phyloP scores from a whole-genome alignment of 2,113 vertebrate genomes.

The Heliornis fulica region DNA sequence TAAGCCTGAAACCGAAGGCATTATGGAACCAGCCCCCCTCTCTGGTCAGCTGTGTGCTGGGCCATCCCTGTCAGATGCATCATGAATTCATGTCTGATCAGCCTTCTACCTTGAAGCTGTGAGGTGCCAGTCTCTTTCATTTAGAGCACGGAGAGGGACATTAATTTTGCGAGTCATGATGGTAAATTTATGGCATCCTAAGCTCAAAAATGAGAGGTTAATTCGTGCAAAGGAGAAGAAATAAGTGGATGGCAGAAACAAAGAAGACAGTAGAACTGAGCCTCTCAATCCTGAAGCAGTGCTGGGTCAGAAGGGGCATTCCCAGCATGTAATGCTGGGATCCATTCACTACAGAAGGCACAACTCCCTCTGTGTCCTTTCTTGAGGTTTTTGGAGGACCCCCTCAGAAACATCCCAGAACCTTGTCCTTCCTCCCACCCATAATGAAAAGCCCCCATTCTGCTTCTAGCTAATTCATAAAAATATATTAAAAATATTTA shows the following conservation, averaged over 20 bases:
- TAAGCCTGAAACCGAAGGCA: not conserved
- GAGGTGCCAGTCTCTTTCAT: not conserved
- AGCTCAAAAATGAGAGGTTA: not conserved
- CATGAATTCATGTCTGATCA: not conserved
- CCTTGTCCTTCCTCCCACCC: rapidly evolving
- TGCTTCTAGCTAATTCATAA: not conserved
- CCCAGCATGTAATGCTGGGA: not conserved
- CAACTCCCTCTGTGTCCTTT: not conserved
- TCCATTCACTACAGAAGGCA: not conserved
- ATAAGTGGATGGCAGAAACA: not conserved
- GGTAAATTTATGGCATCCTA: not conserved
- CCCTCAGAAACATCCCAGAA: not conserved
- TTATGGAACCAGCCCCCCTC: not conserved
- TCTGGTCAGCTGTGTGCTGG: rapidly evolving
- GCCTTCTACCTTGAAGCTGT: not conserved
- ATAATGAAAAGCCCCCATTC: not conserved
- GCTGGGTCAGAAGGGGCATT: not conserved
- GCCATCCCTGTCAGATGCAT: not conserved
- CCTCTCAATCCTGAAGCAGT: not conserved
- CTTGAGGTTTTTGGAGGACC: not conserved
- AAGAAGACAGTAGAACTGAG: not conserved
- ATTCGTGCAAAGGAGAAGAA: not conserved
- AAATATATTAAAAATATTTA: too few relatives aligned
- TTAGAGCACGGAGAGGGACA: not conserved
- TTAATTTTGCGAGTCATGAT: not conserved